These are phyloP conservation scores for Todiramphus chloris DNA, from an alignment of 2,113 vertebrate genomes.

Conservation along the genomic window DNA sequence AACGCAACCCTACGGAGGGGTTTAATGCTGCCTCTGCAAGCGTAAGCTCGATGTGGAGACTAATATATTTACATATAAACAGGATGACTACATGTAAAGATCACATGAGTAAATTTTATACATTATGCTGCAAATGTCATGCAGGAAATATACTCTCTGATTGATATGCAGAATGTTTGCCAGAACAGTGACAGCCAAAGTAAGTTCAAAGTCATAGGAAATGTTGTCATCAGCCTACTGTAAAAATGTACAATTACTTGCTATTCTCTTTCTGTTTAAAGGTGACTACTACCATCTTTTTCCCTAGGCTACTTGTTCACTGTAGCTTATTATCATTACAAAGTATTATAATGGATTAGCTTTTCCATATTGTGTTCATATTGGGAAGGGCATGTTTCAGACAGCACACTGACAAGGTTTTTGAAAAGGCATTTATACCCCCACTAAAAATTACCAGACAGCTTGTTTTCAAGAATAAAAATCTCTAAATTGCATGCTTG, in stretches of 20 bases:
- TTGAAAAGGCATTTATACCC: conserved; percentile 63
- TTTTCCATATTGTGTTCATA: conserved; percentile 72
- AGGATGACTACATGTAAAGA: conserved; percentile 48
- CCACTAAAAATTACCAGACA: conserved; percentile 66
- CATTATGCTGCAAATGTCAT: conserved; percentile 55
- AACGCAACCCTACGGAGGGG: background rate
- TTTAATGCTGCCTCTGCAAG: background rate
- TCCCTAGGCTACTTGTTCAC: conserved; percentile 77
- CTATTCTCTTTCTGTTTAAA: conserved; percentile 74
- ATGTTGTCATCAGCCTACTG: conserved; percentile 71
- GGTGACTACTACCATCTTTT: conserved; percentile 73
- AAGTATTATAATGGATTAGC: conserved; percentile 75
- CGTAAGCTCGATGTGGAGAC: background rate
- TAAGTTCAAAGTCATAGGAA: conserved; percentile 79
- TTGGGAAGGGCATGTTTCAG: conserved; percentile 67
- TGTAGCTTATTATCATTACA: conserved; percentile 76
- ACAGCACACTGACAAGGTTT: conserved; percentile 67
- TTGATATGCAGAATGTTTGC: conserved; percentile 72
- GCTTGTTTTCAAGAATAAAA: conserved; percentile 71
- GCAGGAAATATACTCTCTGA: conserved; percentile 67
- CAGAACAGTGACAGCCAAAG: conserved; percentile 70
- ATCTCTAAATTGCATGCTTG: conserved; percentile 67
- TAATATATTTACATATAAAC: conserved; percentile 61
- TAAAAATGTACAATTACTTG: conserved; percentile 77
- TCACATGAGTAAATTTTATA: conserved; percentile 69